Evolutionary conservation across 1,140 invertebrate species (phyloP).

Genomic region (Drosophila ogumai): DNA sequence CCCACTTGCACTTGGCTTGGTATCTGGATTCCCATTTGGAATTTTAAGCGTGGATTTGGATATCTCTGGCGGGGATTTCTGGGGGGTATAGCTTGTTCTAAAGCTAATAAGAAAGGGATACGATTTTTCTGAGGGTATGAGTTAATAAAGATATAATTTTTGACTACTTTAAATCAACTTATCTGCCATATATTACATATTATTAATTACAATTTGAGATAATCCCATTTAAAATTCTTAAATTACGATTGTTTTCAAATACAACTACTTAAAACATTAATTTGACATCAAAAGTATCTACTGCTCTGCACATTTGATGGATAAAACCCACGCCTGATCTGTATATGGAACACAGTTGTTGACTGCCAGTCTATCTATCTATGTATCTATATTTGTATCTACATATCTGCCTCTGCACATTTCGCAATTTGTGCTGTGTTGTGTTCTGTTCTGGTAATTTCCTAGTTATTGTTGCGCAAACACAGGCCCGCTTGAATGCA

Average conservation of each 20-base stretch:
- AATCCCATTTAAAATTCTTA: no score
- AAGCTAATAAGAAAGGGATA: not conserved
- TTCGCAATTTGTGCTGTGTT: slow-evolving; percentile 26
- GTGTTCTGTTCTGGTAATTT: slow-evolving; percentile 58
- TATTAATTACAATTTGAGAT: no score
- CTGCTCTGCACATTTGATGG: not conserved
- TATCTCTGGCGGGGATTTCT: not conserved
- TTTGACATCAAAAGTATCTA: not conserved
- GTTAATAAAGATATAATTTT: no score
- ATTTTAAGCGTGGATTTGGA: not conserved
- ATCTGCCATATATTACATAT: no score
- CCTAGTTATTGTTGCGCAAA: slow-evolving; percentile 64
- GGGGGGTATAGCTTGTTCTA: not conserved
- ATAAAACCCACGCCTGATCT: slow-evolving; percentile 22
- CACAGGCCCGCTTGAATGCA: slow-evolving; percentile 8
- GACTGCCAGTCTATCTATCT: slow-evolving; percentile 14
- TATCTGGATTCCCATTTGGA: not conserved
- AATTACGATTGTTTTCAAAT: no score
- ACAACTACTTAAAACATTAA: no score
- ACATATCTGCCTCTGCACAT: slow-evolving; percentile 27
- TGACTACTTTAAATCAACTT: no score
- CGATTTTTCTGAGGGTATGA: not conserved
- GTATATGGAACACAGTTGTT: slow-evolving; percentile 25
- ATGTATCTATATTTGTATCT: slow-evolving; percentile 31
- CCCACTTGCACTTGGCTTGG: slow-evolving; percentile 39